Percentiles rank a stretch among this genome's conserved stretches.
Evolutionary conservation across 2,797 vertebrate species (phyloP).

Genomic region (Enoplosus armatus): DNA sequence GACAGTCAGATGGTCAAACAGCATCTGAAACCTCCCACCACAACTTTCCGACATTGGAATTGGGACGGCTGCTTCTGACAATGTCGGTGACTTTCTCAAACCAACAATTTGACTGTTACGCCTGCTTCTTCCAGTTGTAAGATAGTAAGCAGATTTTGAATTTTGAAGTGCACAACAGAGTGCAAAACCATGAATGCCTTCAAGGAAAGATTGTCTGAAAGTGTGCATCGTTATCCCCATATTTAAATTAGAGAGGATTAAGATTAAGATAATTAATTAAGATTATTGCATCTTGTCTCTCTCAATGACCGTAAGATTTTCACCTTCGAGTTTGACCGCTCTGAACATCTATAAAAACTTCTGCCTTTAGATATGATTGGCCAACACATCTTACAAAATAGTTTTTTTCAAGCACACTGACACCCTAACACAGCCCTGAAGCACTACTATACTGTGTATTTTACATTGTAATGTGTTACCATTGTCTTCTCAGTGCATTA

Average conservation of each 20-base stretch:
- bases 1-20: not conserved
- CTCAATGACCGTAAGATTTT: not conserved
- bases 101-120: not conserved
- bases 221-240: too few species aligned
- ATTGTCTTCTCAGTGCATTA: conserved; percentile 91
- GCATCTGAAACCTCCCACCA: not conserved
- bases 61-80: not conserved
- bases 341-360: not conserved
- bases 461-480: conserved; percentile 27
- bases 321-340: not conserved
- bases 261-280: too few species aligned
- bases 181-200: not conserved
- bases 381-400: not conserved
- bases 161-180: not conserved
- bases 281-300: not conserved
- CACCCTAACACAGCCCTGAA: not conserved
- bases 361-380: not conserved
- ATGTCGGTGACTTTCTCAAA: not conserved
- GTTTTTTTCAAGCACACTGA: not conserved
- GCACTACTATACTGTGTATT: not conserved
- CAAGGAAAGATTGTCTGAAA: not conserved
- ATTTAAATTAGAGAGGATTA: too few species aligned
- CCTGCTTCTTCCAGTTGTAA: not conserved
- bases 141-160: not conserved
- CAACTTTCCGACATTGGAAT: not conserved